Conservation (phyloP, 2,797 vertebrate genomes). For the Periparus ater region DNA sequence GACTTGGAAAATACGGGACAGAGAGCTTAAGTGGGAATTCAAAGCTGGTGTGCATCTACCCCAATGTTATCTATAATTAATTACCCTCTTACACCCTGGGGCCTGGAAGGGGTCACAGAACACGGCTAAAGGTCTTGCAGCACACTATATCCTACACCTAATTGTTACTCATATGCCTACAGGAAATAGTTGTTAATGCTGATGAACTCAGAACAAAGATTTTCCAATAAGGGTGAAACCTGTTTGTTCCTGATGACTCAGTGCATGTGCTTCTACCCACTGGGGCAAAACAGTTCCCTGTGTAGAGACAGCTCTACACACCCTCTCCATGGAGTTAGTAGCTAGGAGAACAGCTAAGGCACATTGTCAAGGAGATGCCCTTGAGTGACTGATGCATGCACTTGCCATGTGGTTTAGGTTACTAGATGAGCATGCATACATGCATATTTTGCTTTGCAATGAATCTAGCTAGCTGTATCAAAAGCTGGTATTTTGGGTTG, state of each 20-base stretch:
- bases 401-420: neutral
- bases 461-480: neutral
- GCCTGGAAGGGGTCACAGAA: neutral
- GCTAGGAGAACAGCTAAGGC: neutral
- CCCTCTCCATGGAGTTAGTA: neutral
- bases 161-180: neutral
- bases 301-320: neutral
- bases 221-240: neutral
- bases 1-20: neutral
- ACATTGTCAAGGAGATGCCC: neutral
- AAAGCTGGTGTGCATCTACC: neutral
- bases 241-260: neutral
- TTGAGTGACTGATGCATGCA: neutral
- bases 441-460: neutral
- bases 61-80: constrained; percentile 1
- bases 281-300: neutral
- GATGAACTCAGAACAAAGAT: neutral
- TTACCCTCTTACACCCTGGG: neutral
- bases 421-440: neutral
- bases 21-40: neutral
- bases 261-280: neutral
- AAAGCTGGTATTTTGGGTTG: neutral
- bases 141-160: neutral
- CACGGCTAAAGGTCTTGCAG: neutral
- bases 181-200: neutral